Base-by-base conservation (phyloP, 1,140 invertebrate genomes). In the Drosophila saltans region DNA sequence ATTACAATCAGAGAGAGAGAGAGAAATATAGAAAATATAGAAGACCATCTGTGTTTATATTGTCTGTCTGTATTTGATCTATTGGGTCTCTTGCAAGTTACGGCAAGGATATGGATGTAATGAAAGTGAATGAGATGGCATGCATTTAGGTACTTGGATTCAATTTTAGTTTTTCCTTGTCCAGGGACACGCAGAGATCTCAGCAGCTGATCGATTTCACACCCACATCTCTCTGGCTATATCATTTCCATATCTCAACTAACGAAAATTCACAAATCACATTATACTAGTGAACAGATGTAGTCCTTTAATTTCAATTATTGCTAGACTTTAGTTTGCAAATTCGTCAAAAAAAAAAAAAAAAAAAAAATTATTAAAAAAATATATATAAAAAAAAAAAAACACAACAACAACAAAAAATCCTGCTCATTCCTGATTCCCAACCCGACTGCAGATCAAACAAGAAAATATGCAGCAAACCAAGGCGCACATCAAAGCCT, bases 401-500 rank as follows among this genome's bases (percentile, higher is more conserved):
- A 72, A 41, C 33, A 55, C 74, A 71, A 62, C 65, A 62, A 69
- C 65, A 78, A 82, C 64, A 52, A 52, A 52, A 8, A 8, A 52
- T 52, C 45, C 45, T 52, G 45, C 45, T 52, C 45, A 52, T 52
- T 88, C 88, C 77, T 84, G 83, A 89, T 83, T 88, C 80, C 69
- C 67, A 69, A 71, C 77, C 60, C 72, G 73, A 69, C 56, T 79
- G 90, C 86, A 90, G 86, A 91, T 91, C 74, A 91, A 91, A 76
- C 90, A 91, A 84, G 90, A 91, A 90, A 91, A 85, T 66, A 63
- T 66, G 48, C 80, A 80, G 56, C 75, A 81, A 71, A 73, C 82
- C 56, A 86, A 86, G 67, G 77, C 81, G 68, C 90, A 91, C 80
- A 72, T 91, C 41, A 90, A 91, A 81, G 81, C 75, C 60, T 91